Conservation (phyloP, 2,797 vertebrate genomes). For the Luscinia megarhynchos region DNA sequence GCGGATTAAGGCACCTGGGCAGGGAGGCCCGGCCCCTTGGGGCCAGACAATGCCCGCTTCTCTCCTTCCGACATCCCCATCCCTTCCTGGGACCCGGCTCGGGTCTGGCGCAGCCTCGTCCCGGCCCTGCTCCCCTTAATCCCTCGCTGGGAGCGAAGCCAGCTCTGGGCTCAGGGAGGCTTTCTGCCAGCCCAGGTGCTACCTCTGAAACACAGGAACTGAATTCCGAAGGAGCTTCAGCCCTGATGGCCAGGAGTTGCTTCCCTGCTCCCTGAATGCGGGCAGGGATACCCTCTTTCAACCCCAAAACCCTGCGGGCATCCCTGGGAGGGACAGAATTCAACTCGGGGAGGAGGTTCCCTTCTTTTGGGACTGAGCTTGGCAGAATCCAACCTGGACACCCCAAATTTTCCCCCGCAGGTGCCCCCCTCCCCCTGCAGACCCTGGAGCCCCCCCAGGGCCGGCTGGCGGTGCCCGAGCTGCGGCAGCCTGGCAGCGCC, state of each 20-base stretch:
- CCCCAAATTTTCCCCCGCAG: not conserved
- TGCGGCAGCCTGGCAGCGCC: not conserved
- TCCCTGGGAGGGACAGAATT: not conserved
- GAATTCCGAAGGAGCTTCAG: not conserved
- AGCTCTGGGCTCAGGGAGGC: not conserved
- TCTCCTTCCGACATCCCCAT: not conserved
- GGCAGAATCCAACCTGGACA: not conserved
- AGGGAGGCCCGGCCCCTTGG: not conserved
- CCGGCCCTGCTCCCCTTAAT: not conserved
- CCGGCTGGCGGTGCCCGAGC: not conserved
- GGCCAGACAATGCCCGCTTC: not conserved
- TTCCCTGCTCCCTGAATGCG: not conserved
- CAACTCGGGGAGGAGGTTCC: not conserved
- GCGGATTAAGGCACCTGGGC: not conserved
- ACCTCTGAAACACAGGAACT: not conserved
- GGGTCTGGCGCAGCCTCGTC: not conserved
- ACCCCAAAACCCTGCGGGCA: accelerated
- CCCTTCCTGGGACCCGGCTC: not conserved
- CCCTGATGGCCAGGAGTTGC: not conserved
- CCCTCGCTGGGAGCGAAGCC: not conserved
- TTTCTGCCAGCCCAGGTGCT: not conserved
- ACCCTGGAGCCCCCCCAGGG: accelerated
- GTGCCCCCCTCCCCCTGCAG: not conserved
- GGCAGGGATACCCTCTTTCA: too few relatives aligned
- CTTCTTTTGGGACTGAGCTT: not conserved